A percentile compares a stretch with the other conserved stretches of the same genome.
These are phyloP conservation scores for Cephalopachus bancanus DNA, from an alignment of 2,797 vertebrate genomes.

Conservation along the genomic window DNA sequence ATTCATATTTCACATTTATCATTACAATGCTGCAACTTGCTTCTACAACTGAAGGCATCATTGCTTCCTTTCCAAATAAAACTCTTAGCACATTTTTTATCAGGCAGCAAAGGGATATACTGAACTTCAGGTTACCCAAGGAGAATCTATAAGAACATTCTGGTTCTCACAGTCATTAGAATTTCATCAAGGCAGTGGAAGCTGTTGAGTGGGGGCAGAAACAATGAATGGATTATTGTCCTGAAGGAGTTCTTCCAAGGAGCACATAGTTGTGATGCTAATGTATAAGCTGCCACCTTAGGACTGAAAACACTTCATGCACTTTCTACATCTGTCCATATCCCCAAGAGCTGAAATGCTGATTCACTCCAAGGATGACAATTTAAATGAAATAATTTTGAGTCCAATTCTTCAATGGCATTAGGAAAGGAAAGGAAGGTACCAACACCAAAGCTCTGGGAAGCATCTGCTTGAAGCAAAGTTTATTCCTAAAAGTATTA, in stretches of 20 bases:
- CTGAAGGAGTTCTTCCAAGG: background rate
- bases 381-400: background rate
- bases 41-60: background rate
- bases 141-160: background rate
- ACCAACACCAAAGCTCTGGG: background rate
- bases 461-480: background rate
- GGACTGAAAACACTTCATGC: background rate
- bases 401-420: background rate
- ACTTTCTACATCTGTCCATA: background rate
- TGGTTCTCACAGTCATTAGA: background rate
- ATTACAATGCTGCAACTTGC: background rate
- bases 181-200: background rate
- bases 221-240: background rate
- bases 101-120: background rate
- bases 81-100: background rate
- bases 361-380: background rate
- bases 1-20: background rate
- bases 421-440: background rate
- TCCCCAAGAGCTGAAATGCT: background rate
- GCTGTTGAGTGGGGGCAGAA: background rate
- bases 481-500: background rate
- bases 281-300: background rate
- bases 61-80: background rate
- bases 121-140: background rate
- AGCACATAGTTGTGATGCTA: accelerated